Evolutionary conservation across 2,113 vertebrate species (phyloP), one percentile per base, ranked within the genome.

Genomic region (Rostratula benghalensis): DNA sequence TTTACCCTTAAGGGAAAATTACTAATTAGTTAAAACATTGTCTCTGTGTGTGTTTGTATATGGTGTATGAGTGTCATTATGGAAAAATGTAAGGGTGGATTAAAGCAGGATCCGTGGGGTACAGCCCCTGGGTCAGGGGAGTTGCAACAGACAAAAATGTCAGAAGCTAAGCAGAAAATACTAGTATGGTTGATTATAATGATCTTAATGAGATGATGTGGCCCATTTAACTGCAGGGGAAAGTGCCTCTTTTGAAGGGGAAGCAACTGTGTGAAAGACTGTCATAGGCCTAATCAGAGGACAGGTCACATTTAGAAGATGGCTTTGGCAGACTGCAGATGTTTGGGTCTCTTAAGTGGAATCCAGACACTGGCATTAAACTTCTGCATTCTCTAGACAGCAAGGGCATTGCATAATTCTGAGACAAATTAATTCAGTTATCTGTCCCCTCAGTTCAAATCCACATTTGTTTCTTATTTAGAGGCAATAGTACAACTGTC

Each of bases 1-100:
- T 92, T 96, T 94, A 50, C 75, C 95, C 95, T 92, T 89, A 90
- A 84, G 92, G 91, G 81, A 93, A 88, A 92, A 84, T 73, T 91
- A 61, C 87, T 82, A 68, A 78, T 90, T 93, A 95, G 87, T 94
- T 95, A 88, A 91, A 92, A 84, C 53, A 21, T 10, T 60, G 46
- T 87, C 77, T 95, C 2, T 83, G 21, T 92, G 18, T 78, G 37
- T 95, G 87, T 82, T 87, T 94, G 13, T 85, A 22, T 90, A 61
- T 74, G 31, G 37, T 83, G 15, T 92, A 61, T 67, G 59, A 94
- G 24, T 41, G 54, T 93, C 89, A 95, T 95, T 91, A 90, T 71
- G 82, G 45, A 89, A 94, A 94, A 89, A 79, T 10, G 27, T 69
- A 89, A 67, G 59, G 83, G 50, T 83, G 70, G 85, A 97, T 94